Base-by-base conservation (phyloP, 2,113 vertebrate species). In the Penelope pileata region DNA sequence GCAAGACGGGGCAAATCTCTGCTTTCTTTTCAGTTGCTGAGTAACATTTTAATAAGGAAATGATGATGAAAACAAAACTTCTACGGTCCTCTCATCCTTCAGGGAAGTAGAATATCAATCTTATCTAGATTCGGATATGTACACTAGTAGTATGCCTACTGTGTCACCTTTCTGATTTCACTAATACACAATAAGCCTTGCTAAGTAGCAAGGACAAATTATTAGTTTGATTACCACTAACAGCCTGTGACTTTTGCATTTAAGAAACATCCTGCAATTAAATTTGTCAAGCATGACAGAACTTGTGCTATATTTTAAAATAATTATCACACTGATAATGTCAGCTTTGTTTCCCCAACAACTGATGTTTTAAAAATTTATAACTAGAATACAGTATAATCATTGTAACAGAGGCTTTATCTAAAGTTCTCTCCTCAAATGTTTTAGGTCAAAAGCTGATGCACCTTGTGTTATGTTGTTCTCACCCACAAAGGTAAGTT, bases 331-430 rank as follows among this genome's bases (percentile, higher is more conserved):
- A 38, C 40, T 76, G 67, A 87, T 83, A 90, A 76, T 83, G 42
- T 89, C 67, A 85, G 48, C 36, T 91, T 94, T 97, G 84, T 95
- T 97, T 95, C 93, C 18, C 50, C 59, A 91, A 76, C 75, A 94
- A n/a, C 15, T 80, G 38, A 6, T 40, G 29, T 81, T 84, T 86
- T 64, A 74, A 78, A 42, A 92, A 81, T 81, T 92, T 77, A 50
- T 63, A 34, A 45, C 89, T 24, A 76, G 89, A 85, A 85, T 62
- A 80, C 12, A 69, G 89, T 84, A 30, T 92, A 91, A 58, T 83
- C 86, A 86, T 88, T 91, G 68, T 59, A 84, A 82, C 42, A 40
- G 16, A 73, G 15, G 24, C 29, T 59, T 54, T 82, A 66, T 82
- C 92, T 79, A 30, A 91, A 64, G 40, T 64, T 73, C 32, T 40